Conservation (phyloP, 1,140 invertebrate species). For the Maniola jurtina region DNA sequence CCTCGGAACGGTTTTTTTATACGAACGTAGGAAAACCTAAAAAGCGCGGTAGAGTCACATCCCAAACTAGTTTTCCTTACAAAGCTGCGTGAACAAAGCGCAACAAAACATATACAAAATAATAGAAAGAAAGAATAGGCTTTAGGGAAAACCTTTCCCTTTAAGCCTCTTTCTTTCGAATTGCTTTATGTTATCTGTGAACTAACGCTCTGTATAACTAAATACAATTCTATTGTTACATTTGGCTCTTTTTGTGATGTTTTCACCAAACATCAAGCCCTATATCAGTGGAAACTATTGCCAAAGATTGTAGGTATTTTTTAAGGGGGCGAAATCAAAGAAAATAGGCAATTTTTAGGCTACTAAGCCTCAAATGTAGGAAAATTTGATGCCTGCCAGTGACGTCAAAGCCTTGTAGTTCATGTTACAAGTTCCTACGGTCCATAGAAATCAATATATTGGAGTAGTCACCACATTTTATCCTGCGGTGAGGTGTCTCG, state of each 20-base stretch:
- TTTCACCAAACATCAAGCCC: neutral
- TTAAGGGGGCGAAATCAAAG: no score
- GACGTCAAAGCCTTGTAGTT: no score
- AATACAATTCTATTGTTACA: slow-evolving; percentile 6
- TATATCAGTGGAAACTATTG: neutral
- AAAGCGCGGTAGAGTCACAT: neutral
- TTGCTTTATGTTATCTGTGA: slow-evolving; percentile 12
- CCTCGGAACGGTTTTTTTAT: no score
- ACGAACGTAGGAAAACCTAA: neutral
- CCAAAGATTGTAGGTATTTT: neutral
- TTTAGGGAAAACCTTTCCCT: slow-evolving; percentile 10
- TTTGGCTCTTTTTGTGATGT: neutral
- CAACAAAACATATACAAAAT: slow-evolving; percentile 1
- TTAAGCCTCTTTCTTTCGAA: slow-evolving; percentile 11
- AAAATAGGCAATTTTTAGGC: no score
- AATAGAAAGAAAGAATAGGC: slow-evolving; percentile 13
- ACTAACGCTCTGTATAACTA: slow-evolving; percentile 3
- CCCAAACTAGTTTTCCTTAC: neutral
- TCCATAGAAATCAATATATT: no score
- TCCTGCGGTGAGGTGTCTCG: no score
- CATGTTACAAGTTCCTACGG: no score
- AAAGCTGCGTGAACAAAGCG: slow-evolving; percentile 3
- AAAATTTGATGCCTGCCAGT: no score
- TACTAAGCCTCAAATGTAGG: no score
- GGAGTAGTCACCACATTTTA: no score